phyloP scores from a whole-genome alignment of 2,113 vertebrate genomes.

The Paratilapia polleni region DNA sequence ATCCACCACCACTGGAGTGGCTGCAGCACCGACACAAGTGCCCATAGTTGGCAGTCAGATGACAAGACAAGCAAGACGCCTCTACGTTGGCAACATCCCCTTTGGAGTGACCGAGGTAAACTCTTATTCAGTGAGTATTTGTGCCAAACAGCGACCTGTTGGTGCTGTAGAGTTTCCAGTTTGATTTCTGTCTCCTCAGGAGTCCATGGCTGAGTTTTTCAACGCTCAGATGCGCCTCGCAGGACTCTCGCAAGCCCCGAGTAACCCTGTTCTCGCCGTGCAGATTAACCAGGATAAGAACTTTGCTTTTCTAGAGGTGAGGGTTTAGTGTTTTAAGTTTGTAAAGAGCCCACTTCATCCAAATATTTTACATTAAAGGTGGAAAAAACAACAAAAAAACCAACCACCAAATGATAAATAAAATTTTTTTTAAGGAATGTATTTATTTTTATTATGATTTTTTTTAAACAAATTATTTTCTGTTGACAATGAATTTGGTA shows the following conservation, averaged over 20 bases:
- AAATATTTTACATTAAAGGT: too few species aligned
- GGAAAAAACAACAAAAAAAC: too few species aligned
- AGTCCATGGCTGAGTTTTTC: conserved; percentile 84
- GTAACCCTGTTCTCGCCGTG: conserved; percentile 81
- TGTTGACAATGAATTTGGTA: background rate
- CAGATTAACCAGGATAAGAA: conserved; percentile 85
- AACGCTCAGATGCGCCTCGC: conserved; percentile 83
- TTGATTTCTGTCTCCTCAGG: conserved; percentile 53
- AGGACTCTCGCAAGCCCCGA: conserved; percentile 78
- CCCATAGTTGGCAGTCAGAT: conserved; percentile 81
- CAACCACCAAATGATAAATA: too few species aligned
- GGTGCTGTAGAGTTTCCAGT: background rate
- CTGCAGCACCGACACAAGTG: conserved; percentile 74
- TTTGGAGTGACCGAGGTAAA: conserved; percentile 79
- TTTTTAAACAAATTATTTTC: fast-evolving
- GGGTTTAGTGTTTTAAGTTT: background rate
- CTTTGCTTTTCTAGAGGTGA: conserved; percentile 83
- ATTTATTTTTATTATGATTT: background rate
- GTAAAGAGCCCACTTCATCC: too few species aligned
- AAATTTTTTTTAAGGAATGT: background rate
- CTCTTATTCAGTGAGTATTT: fast-evolving
- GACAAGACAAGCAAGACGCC: conserved; percentile 80
- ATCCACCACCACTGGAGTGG: conserved; percentile 67
- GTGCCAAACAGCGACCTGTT: background rate
- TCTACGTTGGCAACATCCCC: conserved; percentile 84